Evolutionary conservation across 2,888 invertebrate species (phyloP).

Genomic region (Drosophila neutralis): DNA sequence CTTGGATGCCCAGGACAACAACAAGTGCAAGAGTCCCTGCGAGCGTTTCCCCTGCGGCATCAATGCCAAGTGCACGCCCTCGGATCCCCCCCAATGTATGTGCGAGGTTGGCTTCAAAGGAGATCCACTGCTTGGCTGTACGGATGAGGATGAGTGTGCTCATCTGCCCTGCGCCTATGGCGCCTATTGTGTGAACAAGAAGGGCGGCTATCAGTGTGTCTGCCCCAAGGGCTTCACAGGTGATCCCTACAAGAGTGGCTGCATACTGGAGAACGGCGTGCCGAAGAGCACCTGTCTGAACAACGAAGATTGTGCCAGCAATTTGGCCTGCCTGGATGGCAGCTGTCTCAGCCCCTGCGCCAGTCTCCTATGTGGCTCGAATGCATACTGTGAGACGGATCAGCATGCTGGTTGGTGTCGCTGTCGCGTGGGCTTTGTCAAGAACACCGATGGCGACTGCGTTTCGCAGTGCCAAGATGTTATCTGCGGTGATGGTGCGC

Average conservation of each 20-base stretch:
- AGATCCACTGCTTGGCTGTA: constrained; percentile 93
- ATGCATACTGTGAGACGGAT: constrained; percentile 94
- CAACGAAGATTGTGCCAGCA: constrained; percentile 92
- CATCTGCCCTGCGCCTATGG: constrained; percentile 94
- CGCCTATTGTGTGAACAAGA: constrained; percentile 94
- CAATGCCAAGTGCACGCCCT: constrained; percentile 95
- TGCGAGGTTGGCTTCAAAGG: constrained; percentile 95
- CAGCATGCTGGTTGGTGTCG: constrained; percentile 95
- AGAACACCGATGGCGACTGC: constrained; percentile 92
- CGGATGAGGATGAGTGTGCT: constrained; percentile 94
- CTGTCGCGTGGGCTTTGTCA: constrained; percentile 92
- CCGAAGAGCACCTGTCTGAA: constrained; percentile 89
- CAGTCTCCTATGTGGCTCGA: constrained; percentile 91
- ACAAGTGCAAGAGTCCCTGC: constrained; percentile 96
- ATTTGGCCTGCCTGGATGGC: constrained; percentile 91
- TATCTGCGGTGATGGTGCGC: constrained; percentile 92
- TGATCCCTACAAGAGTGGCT: constrained; percentile 93
- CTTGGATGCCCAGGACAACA: constrained; percentile 91
- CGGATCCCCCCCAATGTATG: constrained; percentile 95
- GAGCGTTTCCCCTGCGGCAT: constrained; percentile 95
- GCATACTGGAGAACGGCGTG: constrained; percentile 87
- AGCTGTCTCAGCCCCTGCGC: constrained; percentile 93
- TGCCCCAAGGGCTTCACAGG: constrained; percentile 93
- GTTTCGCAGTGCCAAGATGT: constrained; percentile 88
- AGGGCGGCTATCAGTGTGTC: constrained; percentile 93